Evolutionary conservation across 2,113 vertebrate species (phyloP).

Genomic region (Microtus montanus): DNA sequence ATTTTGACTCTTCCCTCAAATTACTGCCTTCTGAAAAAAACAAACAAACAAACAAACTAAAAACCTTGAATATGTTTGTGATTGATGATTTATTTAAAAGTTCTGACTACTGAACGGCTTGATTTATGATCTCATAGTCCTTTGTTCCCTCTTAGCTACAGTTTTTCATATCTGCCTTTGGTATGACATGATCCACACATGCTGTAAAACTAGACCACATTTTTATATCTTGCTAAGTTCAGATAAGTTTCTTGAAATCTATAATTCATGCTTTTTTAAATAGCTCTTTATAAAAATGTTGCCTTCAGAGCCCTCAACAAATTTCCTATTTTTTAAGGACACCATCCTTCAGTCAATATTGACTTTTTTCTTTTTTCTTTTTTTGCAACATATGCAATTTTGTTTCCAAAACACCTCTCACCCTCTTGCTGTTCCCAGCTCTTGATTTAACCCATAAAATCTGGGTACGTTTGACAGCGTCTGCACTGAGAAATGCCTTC

Average conservation of each 20-base stretch:
- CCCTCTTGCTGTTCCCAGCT: conserved; percentile 18
- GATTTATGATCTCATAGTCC: conserved; percentile 40
- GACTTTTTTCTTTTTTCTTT: background rate
- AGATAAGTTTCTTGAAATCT: conserved; percentile 51
- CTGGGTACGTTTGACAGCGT: conserved; percentile 65
- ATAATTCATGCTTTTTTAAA: conserved; percentile 39
- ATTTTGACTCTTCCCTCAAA: conserved; percentile 15
- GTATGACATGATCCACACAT: background rate
- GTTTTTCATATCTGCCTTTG: conserved; percentile 11
- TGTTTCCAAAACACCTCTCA: background rate
- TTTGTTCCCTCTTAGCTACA: background rate
- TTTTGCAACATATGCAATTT: conserved; percentile 40
- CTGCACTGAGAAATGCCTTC: conserved; percentile 67
- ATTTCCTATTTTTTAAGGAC: conserved; percentile 50
- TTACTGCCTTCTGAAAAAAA: conserved; percentile 40
- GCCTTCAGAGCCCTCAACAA: conserved; percentile 53
- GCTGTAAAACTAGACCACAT: background rate
- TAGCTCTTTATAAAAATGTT: conserved; percentile 53
- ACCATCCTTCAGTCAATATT: background rate
- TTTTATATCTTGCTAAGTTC: conserved; percentile 25
- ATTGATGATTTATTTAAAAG: conserved; percentile 44
- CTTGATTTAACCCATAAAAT: conserved; percentile 74
- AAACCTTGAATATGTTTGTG: background rate
- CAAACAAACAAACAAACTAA: background rate
- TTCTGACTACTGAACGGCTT: background rate